Conservation (phyloP, 1,140 invertebrate species). For the Procambarus clarkii region DNA sequence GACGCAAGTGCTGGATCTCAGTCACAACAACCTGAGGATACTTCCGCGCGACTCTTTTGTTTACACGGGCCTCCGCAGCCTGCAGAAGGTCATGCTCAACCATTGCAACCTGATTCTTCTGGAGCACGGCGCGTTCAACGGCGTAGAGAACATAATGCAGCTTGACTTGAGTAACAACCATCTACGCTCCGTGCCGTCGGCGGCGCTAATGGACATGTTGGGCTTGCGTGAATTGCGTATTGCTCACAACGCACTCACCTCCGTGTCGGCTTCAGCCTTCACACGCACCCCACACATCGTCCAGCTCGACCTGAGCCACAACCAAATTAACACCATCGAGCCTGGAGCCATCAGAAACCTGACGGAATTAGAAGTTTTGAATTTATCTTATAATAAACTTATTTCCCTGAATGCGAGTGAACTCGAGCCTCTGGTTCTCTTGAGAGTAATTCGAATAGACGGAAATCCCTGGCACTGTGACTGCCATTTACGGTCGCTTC, state of each 20-base stretch:
- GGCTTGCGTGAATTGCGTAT: slow-evolving; percentile 85
- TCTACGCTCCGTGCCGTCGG: slow-evolving; percentile 82
- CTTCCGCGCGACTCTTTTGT: slow-evolving; percentile 88
- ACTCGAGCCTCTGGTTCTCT: slow-evolving; percentile 81
- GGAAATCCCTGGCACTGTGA: slow-evolving; percentile 90
- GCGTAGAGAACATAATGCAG: slow-evolving; percentile 89
- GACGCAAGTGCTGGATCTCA: slow-evolving; percentile 88
- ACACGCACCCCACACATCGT: slow-evolving; percentile 82
- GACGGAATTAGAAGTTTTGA: slow-evolving; percentile 84
- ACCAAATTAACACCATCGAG: slow-evolving; percentile 82
- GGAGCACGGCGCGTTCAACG: slow-evolving; percentile 86
- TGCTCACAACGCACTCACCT: slow-evolving; percentile 84
- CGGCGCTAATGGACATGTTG: slow-evolving; percentile 82
- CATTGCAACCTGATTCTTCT: slow-evolving; percentile 84
- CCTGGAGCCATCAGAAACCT: slow-evolving; percentile 84
- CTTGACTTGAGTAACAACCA: slow-evolving; percentile 86
- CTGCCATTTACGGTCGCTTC: slow-evolving; percentile 83
- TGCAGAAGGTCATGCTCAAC: slow-evolving; percentile 89
- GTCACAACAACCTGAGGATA: slow-evolving; percentile 88
- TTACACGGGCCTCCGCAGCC: slow-evolving; percentile 86
- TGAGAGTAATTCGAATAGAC: slow-evolving; percentile 85
- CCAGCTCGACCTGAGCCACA: slow-evolving; percentile 84
- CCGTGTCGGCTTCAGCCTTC: slow-evolving; percentile 84
- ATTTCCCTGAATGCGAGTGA: slow-evolving; percentile 80
- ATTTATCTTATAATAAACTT: slow-evolving; percentile 85